Conservation (phyloP, 2,113 vertebrate species). For the Tragelaphus imberbis region DNA sequence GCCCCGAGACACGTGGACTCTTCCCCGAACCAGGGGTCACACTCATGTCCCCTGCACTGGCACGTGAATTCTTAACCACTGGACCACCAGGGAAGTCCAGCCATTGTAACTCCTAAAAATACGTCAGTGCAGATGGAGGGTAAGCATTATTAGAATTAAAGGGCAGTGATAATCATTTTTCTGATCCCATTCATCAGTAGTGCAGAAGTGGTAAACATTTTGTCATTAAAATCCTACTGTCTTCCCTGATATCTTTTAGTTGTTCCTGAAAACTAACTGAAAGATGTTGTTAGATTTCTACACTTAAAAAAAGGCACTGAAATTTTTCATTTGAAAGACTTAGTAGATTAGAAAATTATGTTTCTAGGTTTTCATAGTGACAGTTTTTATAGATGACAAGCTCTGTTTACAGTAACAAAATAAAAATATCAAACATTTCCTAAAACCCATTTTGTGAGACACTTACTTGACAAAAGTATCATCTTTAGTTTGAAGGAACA, state of each 20-base stretch:
- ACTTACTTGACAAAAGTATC: neutral
- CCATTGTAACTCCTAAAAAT: neutral
- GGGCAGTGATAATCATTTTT: neutral
- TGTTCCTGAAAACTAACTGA: neutral
- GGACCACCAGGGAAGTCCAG: neutral
- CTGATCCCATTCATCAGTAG: neutral
- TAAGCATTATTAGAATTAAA: neutral
- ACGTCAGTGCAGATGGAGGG: neutral
- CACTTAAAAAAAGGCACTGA: neutral
- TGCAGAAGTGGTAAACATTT: neutral
- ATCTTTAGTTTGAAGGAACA: neutral
- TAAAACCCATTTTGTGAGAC: neutral
- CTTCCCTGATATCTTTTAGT: neutral
- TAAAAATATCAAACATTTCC: neutral
- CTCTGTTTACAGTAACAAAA: too few species aligned
- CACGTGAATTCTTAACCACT: neutral
- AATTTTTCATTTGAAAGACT: neutral
- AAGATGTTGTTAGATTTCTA: conserved; percentile 22
- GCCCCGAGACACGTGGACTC: neutral
- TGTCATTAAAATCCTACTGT: neutral
- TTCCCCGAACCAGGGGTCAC: neutral
- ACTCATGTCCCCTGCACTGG: neutral
- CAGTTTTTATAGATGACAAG: too few species aligned
- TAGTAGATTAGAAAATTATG: neutral
- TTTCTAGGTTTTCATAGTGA: neutral